These are phyloP conservation scores for Ailuropoda melanoleuca DNA, from an alignment of 2,113 vertebrate genomes.

Conservation along the genomic window DNA sequence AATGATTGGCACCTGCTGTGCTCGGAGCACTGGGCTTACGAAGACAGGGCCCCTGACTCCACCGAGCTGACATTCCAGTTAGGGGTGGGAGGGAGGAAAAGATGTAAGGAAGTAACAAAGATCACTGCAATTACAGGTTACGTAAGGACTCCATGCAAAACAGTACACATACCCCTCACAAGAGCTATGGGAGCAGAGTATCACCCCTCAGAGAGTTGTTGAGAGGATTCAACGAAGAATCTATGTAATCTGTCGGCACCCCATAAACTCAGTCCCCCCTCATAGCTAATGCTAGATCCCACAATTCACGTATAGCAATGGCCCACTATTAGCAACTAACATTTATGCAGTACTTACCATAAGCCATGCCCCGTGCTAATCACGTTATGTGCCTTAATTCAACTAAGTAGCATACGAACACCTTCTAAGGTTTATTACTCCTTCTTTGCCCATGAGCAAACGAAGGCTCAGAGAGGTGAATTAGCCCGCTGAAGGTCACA, in stretches of 20 bases:
- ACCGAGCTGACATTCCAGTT: neutral
- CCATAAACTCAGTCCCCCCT: neutral
- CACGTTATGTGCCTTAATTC: neutral
- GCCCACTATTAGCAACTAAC: neutral
- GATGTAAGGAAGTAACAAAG: neutral
- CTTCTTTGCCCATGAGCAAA: neutral
- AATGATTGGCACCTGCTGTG: neutral
- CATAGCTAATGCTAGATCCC: neutral
- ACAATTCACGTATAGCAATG: neutral
- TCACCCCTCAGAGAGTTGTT: neutral
- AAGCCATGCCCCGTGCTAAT: neutral
- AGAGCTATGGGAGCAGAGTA: rapidly evolving
- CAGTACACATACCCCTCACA: neutral
- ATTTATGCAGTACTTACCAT: neutral
- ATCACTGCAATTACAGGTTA: neutral
- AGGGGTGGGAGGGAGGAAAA: neutral
- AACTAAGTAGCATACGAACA: neutral
- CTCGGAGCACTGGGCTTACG: neutral
- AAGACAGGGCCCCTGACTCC: neutral
- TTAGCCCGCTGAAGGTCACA: neutral
- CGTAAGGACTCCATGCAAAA: neutral
- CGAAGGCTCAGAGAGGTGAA: neutral
- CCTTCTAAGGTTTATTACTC: neutral
- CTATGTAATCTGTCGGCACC: neutral
- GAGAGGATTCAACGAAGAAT: neutral